These are phyloP conservation scores for Stenoptilia bipunctidactyla DNA, from an alignment of 2,888 invertebrate species.

Conservation along the genomic window DNA sequence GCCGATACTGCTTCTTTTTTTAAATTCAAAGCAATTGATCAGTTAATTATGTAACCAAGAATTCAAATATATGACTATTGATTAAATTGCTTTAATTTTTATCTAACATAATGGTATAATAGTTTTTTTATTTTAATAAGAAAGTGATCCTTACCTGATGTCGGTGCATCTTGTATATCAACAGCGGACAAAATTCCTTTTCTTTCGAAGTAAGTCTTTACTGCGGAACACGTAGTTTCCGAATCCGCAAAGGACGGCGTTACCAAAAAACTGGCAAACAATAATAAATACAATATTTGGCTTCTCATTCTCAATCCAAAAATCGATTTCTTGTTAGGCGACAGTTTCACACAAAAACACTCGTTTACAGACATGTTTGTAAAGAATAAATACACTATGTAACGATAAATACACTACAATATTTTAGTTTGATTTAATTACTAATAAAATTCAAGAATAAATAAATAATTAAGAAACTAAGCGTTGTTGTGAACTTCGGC, in stretches of 20 bases:
- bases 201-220: conserved; percentile 60
- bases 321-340: conserved; percentile 68
- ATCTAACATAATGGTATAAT: too few species aligned
- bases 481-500: conserved; percentile 31
- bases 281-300: conserved; percentile 58
- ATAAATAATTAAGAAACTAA: conserved; percentile 23
- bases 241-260: conserved; percentile 40
- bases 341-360: conserved; percentile 64
- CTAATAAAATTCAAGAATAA: conserved; percentile 16
- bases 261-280: conserved; percentile 45
- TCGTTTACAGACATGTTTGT: conserved; percentile 59
- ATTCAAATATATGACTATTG: too few species aligned
- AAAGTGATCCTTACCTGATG: conserved; percentile 68
- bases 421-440: conserved; percentile 19
- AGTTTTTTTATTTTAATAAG: too few species aligned
- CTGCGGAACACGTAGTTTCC: conserved; percentile 61
- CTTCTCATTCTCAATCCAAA: conserved; percentile 57
- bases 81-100: too few species aligned
- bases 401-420: conserved; percentile 8
- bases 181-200: conserved; percentile 60
- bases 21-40: too few species aligned
- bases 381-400: conserved; percentile 17
- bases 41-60: too few species aligned
- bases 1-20: too few species aligned
- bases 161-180: conserved; percentile 60